Base-by-base conservation (phyloP, 2,888 invertebrate species). In the Hydroisotoma schaefferi region DNA sequence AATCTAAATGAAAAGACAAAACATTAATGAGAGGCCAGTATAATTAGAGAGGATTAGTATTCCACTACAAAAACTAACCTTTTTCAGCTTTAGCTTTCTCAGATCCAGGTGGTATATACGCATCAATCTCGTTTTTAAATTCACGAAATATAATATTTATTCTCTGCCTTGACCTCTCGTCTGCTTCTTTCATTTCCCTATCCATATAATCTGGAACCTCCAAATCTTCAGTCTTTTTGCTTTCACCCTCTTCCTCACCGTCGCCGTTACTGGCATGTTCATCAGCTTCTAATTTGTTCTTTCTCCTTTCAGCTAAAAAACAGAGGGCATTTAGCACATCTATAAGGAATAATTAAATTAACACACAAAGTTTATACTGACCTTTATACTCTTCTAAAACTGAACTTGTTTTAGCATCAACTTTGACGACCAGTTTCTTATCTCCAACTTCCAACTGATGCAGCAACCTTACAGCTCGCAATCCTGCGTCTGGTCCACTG, bases 341-440 rank as follows among this genome's bases (percentile, higher is more conserved):
- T 33, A n/a, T 47, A 8, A 23, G 18, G 37, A 38, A 40, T 4
- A 18, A 51, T 51, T 15, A 51, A 33, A 40, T 8, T 40, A 40
- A 40, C 27, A 26, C 23, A 26, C 8, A 29, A 20, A 8, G 1
- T 38, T 53, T n/a, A 43, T 23, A 29, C 12, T 33, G 70, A 61
- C 74, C 74, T 82, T 93, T 93, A 78, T 92, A 97, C 67, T 92
- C 90, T 77, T 95, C 94, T 69, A 98, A 83, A 65, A 93, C 85
- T 60, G 89, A 87, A 82, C 94, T 93, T 74, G 95, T 94, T 82
- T 98, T 98, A 63, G 94, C 93, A 80, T 98, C 98, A 26, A 95
- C 94, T 80, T 94, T 91, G 27, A 95, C 97, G 61, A 98, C 90
- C 72, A 99, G 82, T 75, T 87, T 87, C 79, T 93, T 94, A 72